Base-by-base conservation (phyloP, 2,888 invertebrate species). In the Hemithea aestivaria region DNA sequence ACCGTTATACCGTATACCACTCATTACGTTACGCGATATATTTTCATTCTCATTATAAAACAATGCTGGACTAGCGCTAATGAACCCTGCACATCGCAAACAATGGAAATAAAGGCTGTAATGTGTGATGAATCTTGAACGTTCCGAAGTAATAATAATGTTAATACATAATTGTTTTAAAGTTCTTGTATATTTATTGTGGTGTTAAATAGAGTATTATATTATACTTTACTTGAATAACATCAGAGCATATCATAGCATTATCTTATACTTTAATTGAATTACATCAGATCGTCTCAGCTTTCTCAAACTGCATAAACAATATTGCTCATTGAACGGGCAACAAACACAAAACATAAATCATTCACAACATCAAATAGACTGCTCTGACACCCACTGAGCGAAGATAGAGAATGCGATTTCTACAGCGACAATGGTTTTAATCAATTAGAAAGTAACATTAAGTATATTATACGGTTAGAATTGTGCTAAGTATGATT, bases 361-460 rank as follows among this genome's bases (percentile, higher is more conserved):
- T 57, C 56, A 59, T 53, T 53, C 46, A 37, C 48, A 48, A 53
- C 53, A 48, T 49, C 55, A 49, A 56, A 52, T 54, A 57, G n/a
- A 56, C 56, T 40, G 55, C 54, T 52, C 48, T 35, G 34, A 49
- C 56, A 53, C 54, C 58, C 45, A 54, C 58, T 35, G 25, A 20
- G 44, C 41, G 51, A 51, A 45, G 48, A 32, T 32, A 32, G 33
- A 40, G 39, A 39, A 27, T 36, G 27, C 45, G 49, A 47, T 54
- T 46, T 53, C 26, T 37, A 36, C 35, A 20, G 32, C 32, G 36
- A 37, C 33, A 37, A 21, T 31, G 26, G 26, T 26, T 27, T 8
- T 10, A 23, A 37, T 33, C 25, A 25, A 36, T 34, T 25, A 42
- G 41, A 42, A 37, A 42, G 41, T 42, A 29, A 29, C 25, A 26